Conservation (phyloP, 2,797 vertebrate species). For the Pelobates cultripes region DNA sequence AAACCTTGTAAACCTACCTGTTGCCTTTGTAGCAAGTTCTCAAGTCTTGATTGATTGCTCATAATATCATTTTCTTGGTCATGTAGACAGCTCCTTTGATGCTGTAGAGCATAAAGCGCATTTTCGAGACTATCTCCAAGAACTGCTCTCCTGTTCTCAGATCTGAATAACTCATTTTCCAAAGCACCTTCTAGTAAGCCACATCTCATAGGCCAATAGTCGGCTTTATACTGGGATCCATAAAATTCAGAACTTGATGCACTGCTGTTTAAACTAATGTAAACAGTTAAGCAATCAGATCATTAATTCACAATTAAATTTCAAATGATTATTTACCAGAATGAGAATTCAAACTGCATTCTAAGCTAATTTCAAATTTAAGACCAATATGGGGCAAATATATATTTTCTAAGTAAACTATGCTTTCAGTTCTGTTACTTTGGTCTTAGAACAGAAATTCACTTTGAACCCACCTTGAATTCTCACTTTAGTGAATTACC, state of each 20-base stretch:
- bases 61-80: constrained; percentile 10
- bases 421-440: no score
- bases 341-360: no score
- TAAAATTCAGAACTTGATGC: constrained; percentile 4
- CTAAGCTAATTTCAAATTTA: no score
- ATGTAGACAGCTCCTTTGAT: constrained; percentile 37
- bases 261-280: constrained; percentile 18
- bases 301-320: not conserved
- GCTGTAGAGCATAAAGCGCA: constrained; percentile 24
- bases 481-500: no score
- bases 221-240: constrained; percentile 1
- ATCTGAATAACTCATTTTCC: constrained; percentile 26
- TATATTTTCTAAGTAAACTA: no score
- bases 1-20: constrained; percentile 26
- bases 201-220: not conserved
- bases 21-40: constrained; percentile 29
- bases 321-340: no score
- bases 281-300: not conserved
- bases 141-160: constrained; percentile 32
- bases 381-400: no score
- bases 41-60: constrained; percentile 12
- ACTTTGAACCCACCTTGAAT: no score
- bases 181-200: constrained; percentile 7
- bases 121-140: constrained; percentile 25
- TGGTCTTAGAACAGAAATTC: no score